Evolutionary conservation across 2,888 invertebrate genomes (phyloP), one percentile per base, ranked within the genome.

Genomic region (Ctenicera cuprea): DNA sequence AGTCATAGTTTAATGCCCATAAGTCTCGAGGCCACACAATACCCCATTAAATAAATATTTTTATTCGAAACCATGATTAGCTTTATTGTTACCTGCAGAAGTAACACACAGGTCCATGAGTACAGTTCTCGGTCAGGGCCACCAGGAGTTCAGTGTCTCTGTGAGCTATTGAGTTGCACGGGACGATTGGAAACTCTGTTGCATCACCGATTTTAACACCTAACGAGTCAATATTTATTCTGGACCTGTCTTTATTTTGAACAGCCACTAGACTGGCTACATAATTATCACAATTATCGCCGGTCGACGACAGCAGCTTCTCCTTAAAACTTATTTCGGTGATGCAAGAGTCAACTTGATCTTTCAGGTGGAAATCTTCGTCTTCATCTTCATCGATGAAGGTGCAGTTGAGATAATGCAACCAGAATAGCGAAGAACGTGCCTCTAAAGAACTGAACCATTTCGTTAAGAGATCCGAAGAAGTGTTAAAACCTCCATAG

Each of bases 81-180:
- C 18, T 37, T 20, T 33, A 50, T 69, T 65, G 61, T 78, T 85
- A 88, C 87, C 88, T 88, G 87, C 88, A 88, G 80, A 88, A 87
- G 78, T 87, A 87, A 80, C 87, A 88, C 71, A 87, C 86, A 18
- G 87, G 85, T 71, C 86, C 87, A 71, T 86, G 82, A 4, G 85
- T 83, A 76, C 87, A 87, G 80, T 87, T 87, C 79, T 87, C 87
- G 61, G 84, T 83, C 68, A 88, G 80, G 59, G 87, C 87, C 59
- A 86, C 81, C 66, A 88, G 81, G 63, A 87, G 81, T 79, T 87
- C 87, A 7, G 86, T 83, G 76, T 88, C 88, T 70, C 87, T 77
- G 76, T 88, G 88, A 20, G 88, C 87, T 38, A 88, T 87, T 71
- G 87, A 87, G 75, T 83, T 84, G 75, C 87, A 88, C 20, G 84